Percentiles rank a stretch among this genome's conserved stretches.
These are phyloP conservation scores for Eublepharis macularius DNA, from an alignment of 2,113 vertebrate species.

Conservation along the genomic window DNA sequence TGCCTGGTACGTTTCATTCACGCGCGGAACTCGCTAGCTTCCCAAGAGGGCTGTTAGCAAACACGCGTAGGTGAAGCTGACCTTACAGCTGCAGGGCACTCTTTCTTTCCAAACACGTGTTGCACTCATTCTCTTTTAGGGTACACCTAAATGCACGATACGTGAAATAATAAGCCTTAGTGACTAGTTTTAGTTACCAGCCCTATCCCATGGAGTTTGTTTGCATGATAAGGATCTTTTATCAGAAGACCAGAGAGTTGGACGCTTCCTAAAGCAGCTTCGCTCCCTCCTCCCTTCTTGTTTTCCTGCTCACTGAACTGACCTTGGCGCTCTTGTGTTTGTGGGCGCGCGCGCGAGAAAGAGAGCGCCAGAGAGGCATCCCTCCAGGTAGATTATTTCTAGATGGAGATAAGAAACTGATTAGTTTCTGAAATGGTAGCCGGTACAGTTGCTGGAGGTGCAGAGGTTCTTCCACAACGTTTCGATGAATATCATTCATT, in stretches of 20 bases:
- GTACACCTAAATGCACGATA: not conserved
- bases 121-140: not conserved
- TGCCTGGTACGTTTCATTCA: not conserved
- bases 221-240: not conserved
- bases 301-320: not conserved
- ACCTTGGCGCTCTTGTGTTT: not conserved
- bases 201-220: not conserved
- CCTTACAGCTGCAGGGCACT: not conserved
- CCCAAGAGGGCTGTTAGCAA: not conserved
- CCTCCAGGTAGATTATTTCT: slow-evolving; percentile 40
- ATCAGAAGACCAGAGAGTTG: not conserved
- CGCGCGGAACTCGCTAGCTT: not conserved
- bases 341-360: too few species aligned
- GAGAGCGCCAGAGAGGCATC: not conserved
- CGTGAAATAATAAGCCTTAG: not conserved
- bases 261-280: too few species aligned
- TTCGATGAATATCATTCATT: slow-evolving; percentile 34
- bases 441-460: too few species aligned
- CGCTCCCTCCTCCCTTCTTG: not conserved
- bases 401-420: slow-evolving; percentile 44
- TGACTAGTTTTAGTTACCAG: not conserved
- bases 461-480: not conserved
- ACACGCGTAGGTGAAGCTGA: not conserved
- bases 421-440: slow-evolving; percentile 30
- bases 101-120: not conserved